Evolutionary conservation across 2,888 invertebrate genomes (phyloP).

Genomic region (Chydorus sphaericus): DNA sequence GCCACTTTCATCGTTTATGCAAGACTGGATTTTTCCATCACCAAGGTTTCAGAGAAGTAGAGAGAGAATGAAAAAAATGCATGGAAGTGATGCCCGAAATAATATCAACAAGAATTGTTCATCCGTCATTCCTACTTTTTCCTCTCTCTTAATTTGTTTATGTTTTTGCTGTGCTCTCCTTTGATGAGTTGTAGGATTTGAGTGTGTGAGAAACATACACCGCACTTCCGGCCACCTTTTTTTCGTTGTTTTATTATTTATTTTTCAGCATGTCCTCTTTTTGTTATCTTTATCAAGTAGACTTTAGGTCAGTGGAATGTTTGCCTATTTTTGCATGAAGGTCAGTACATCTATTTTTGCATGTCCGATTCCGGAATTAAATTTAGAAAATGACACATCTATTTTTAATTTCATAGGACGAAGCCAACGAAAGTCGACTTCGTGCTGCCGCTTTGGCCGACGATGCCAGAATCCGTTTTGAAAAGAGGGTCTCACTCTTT

Average conservation of each 20-base stretch:
- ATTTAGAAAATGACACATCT: background rate
- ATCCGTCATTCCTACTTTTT: slow-evolving; percentile 5
- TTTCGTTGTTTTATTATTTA: slow-evolving; percentile 24
- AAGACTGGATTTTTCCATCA: slow-evolving; percentile 87
- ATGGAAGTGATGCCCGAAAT: no score
- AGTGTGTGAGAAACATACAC: background rate
- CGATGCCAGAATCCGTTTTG: slow-evolving; percentile 41
- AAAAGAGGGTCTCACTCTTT: slow-evolving; percentile 42
- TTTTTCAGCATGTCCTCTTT: background rate
- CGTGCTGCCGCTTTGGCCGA: slow-evolving; percentile 35
- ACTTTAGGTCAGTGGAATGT: no score
- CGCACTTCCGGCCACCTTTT: background rate
- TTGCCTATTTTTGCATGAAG: background rate
- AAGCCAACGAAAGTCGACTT: slow-evolving; percentile 31
- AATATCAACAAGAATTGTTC: no score
- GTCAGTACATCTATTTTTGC: background rate
- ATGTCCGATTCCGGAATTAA: background rate
- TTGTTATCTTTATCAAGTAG: no score
- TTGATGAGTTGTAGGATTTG: background rate
- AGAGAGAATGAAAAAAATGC: background rate
- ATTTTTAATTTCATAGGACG: slow-evolving; percentile 29
- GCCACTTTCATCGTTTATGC: slow-evolving; percentile 83
- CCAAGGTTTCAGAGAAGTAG: slow-evolving; percentile 25
- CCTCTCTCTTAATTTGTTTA: background rate
- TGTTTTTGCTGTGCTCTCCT: background rate